phyloP scores from a whole-genome alignment of 1,140 invertebrate species.

The Euura lappo region DNA sequence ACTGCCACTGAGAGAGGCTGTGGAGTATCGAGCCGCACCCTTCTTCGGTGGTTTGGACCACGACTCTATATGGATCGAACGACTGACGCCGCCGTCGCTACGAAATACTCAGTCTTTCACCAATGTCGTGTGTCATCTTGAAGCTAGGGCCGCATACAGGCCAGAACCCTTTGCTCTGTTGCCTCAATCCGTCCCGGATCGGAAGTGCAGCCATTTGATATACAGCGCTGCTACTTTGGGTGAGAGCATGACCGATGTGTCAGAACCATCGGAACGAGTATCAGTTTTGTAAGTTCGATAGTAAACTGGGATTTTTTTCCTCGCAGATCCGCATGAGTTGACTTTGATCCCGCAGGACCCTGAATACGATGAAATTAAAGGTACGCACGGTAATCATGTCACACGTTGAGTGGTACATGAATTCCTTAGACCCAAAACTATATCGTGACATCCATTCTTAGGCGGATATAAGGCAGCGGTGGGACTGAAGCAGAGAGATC shows the following conservation, averaged over 20 bases:
- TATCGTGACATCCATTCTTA: constrained; percentile 29
- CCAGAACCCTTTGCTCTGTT: constrained; percentile 71
- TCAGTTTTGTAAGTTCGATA: background rate
- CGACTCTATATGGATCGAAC: constrained; percentile 56
- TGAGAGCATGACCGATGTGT: constrained; percentile 23
- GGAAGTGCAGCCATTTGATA: constrained; percentile 80
- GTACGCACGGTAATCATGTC: constrained; percentile 43
- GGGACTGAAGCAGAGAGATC: constrained; percentile 63
- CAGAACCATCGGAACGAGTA: background rate
- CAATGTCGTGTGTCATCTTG: constrained; percentile 72
- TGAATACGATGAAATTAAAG: constrained; percentile 63
- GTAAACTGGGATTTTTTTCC: constrained; percentile 14
- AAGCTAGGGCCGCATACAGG: constrained; percentile 71
- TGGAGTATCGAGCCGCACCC: constrained; percentile 68
- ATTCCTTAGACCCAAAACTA: background rate
- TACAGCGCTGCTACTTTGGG: constrained; percentile 75
- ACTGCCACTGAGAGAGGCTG: constrained; percentile 68
- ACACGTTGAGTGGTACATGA: background rate
- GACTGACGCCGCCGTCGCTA: constrained; percentile 48
- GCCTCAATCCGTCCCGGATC: constrained; percentile 70
- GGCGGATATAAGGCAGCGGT: constrained; percentile 64
- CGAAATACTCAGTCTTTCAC: constrained; percentile 37
- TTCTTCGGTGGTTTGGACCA: constrained; percentile 43
- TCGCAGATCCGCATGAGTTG: constrained; percentile 68
- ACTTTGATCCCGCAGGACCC: constrained; percentile 65